These are phyloP conservation scores for Myiopsitta monachus DNA, from an alignment of 2,113 vertebrate genomes.

Conservation along the genomic window DNA sequence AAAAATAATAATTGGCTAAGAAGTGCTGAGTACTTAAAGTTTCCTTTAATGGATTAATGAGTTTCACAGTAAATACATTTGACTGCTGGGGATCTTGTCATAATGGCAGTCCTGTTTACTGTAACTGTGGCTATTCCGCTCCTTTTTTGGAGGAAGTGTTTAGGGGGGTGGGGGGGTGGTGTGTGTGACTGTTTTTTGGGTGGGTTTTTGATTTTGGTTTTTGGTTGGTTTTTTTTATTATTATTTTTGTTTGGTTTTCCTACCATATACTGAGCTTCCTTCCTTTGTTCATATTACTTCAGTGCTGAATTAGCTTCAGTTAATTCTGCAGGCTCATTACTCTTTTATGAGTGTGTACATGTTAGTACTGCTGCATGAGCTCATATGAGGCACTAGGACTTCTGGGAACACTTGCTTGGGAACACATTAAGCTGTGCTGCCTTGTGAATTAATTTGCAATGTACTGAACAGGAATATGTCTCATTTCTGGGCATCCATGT, in stretches of 20 bases:
- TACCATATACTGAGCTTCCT: neutral
- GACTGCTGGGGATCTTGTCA: neutral
- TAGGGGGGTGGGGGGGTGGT: too few species aligned
- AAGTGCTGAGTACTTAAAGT: neutral
- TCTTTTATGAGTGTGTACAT: constrained; percentile 41
- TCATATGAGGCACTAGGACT: constrained; percentile 18
- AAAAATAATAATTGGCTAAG: neutral
- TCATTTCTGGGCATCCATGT: constrained; percentile 18
- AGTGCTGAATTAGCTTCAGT: constrained; percentile 23
- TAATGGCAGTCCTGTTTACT: neutral
- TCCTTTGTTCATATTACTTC: neutral
- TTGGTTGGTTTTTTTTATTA: neutral
- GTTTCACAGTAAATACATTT: neutral
- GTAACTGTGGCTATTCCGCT: neutral
- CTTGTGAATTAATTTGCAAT: constrained; percentile 33
- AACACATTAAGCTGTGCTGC: constrained; percentile 20
- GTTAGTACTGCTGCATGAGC: constrained; percentile 19
- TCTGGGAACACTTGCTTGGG: constrained; percentile 16
- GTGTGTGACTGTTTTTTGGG: neutral
- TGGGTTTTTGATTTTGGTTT: neutral
- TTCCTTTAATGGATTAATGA: neutral
- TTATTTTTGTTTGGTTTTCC: neutral
- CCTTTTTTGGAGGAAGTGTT: neutral
- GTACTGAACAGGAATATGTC: neutral
- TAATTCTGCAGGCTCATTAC: constrained; percentile 41